Percentiles rank a stretch among this genome's conserved stretches.
These are phyloP conservation scores for Pteronura brasiliensis DNA, from an alignment of 2,113 vertebrate genomes.

Conservation along the genomic window DNA sequence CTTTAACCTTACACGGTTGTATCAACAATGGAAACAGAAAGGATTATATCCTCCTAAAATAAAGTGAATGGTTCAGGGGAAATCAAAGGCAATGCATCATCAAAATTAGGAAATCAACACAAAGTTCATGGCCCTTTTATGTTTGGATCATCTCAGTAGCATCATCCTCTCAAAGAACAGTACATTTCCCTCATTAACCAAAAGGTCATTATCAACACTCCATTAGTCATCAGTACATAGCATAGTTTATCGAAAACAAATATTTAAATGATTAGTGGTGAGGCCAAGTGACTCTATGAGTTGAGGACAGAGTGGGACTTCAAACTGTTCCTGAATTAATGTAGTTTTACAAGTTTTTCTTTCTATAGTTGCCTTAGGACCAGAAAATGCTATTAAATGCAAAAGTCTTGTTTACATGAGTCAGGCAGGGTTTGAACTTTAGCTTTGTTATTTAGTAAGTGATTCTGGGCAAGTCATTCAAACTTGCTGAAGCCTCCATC, in stretches of 20 bases:
- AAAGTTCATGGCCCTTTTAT: conserved; percentile 6
- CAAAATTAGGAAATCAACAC: conserved; percentile 27
- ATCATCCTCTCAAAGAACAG: not conserved
- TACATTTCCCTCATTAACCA: conserved; percentile 5
- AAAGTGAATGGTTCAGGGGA: not conserved
- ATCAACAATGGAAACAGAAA: conserved; percentile 50
- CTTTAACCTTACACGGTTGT: not conserved
- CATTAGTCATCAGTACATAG: not conserved
- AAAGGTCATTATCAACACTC: conserved; percentile 48
- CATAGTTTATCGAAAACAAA: conserved; percentile 33
- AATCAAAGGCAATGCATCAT: conserved; percentile 9
- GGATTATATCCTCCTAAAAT: not conserved
- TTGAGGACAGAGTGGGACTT: not conserved
- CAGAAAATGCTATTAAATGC: not conserved
- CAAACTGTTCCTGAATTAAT: conserved; percentile 20
- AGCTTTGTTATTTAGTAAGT: not conserved
- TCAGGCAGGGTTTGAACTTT: not conserved
- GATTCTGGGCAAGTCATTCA: not conserved
- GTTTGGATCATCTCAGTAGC: not conserved
- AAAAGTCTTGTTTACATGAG: not conserved
- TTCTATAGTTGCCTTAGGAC: not conserved
- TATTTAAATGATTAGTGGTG: conserved; percentile 36
- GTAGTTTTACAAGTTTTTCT: not conserved
- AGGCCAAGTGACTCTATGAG: not conserved
- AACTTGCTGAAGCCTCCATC: not conserved